Percentiles rank a stretch among this genome's conserved stretches.
These are phyloP conservation scores for Styela clava DNA, from an alignment of 23 tunicate genomes.

Conservation along the genomic window DNA sequence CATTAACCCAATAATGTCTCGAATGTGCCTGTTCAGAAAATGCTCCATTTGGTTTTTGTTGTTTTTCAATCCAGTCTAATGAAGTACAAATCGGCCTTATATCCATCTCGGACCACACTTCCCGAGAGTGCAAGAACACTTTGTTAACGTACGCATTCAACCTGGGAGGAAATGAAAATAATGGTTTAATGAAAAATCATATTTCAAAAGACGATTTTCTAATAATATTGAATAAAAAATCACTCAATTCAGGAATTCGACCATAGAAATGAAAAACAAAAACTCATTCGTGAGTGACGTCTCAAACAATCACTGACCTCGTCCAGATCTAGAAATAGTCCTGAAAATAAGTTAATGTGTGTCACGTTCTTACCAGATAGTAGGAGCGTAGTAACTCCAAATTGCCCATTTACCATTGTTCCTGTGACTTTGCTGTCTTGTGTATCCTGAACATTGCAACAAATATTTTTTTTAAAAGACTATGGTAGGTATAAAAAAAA, in stretches of 20 bases:
- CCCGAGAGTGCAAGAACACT: conserved; percentile 27
- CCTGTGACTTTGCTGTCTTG: background rate
- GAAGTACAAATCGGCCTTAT: conserved; percentile 25
- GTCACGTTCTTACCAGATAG: conserved; percentile 25
- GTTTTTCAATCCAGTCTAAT: conserved; percentile 16
- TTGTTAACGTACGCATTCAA: conserved; percentile 35
- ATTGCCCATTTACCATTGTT: conserved; percentile 26
- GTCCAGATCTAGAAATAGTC: too few species aligned
- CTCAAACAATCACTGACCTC: too few species aligned
- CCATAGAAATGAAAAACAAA: background rate
- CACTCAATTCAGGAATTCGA: too few species aligned
- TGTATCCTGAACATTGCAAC: conserved; percentile 21
- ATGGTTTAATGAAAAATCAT: too few species aligned
- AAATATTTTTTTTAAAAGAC: too few species aligned
- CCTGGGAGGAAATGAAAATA: background rate
- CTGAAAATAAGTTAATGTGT: too few species aligned
- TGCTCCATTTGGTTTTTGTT: conserved; percentile 19
- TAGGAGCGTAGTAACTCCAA: background rate
- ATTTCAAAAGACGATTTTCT: too few species aligned
- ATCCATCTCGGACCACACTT: conserved; percentile 11
- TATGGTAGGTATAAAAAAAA: too few species aligned
- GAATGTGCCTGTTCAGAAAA: conserved; percentile 14
- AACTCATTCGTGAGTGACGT: too few species aligned
- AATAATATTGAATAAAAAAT: too few species aligned
- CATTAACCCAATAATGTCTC: conserved; percentile 8